Conservation (phyloP, 2,113 vertebrate species). For the Sapayoa aenigma region DNA sequence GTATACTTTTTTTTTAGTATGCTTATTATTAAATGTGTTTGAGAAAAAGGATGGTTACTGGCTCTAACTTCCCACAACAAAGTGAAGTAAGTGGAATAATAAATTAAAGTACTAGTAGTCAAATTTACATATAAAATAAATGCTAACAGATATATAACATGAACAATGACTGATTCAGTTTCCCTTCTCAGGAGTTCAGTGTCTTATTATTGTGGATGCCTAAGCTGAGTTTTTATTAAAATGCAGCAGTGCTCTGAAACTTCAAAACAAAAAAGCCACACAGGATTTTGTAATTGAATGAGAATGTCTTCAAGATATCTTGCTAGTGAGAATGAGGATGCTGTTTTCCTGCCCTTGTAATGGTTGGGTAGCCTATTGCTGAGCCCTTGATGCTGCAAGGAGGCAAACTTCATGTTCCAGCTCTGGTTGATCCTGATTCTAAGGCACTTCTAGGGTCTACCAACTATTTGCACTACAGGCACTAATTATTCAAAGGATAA, state of each 20-base stretch:
- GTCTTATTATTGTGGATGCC: background rate
- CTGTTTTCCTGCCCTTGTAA: background rate
- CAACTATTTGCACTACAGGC: background rate
- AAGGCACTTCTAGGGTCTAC: background rate
- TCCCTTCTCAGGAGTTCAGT: background rate
- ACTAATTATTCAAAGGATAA: background rate
- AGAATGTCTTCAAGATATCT: background rate
- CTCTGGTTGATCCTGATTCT: background rate
- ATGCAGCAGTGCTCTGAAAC: background rate
- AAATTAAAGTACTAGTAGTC: conserved; percentile 48
- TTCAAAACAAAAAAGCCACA: background rate
- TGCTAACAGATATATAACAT: conserved; percentile 8
- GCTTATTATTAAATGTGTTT: background rate
- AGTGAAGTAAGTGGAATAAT: conserved; percentile 49
- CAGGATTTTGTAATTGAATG: background rate
- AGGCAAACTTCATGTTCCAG: background rate
- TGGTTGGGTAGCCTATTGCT: background rate
- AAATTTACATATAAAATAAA: background rate
- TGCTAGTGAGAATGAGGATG: background rate
- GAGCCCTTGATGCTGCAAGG: background rate
- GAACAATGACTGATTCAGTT: background rate
- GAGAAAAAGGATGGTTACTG: conserved; percentile 16
- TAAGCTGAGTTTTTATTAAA: background rate
- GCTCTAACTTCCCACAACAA: conserved; percentile 35
- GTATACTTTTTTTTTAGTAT: background rate